Base-by-base conservation (phyloP, 2,888 invertebrate genomes). In the Sycophila texana region DNA sequence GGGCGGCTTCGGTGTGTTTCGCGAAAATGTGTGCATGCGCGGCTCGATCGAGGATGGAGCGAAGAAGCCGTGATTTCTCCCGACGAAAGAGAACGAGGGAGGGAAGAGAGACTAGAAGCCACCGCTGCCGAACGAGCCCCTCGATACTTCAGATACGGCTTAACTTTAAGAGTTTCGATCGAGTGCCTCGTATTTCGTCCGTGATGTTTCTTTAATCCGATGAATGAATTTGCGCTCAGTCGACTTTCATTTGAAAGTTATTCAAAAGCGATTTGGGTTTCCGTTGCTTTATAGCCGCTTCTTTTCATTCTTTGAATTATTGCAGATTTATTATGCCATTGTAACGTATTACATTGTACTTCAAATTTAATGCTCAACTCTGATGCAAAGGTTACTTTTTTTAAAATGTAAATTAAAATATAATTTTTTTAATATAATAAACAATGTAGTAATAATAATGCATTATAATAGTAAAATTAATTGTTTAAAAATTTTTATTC, bases 1-100 rank as follows among this genome's bases (percentile, higher is more conserved):
- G n/a, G 53, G 16, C n/a, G 53, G 10, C 10, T 14, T n/a, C 83
- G 83, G 84, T 82, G 83, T 65, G 65, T 71, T 57, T 74, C 60
- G 49, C 22, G 60, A 20, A 53, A 26, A 68, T 55, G 16, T 14
- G 22, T 22, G 55, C 39, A 47, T 47, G 13, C 60, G 53, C 61
- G 47, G 16, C n/a, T 16, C 12, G 20, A 22, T 57, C n/a, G 22
- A 7, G 30, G 61, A 16, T 13, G 10, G 30, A 39, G n/a, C 10
- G 39, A 30, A 39, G 22, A 20, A 7, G 66, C 66, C 63, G 55
- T 68, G 68, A 55, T 76, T 70, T 70, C 53, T 70, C 51, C 18
- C 51, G 39, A 7, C 39, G 39, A 39, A 10, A 39, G 39, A 4
- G n/a, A 18, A 16, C 55, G 39, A 39, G 39, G 39, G 39, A 39